Evolutionary conservation across 2,113 vertebrate species (phyloP).

Genomic region (Xerus inauris): DNA sequence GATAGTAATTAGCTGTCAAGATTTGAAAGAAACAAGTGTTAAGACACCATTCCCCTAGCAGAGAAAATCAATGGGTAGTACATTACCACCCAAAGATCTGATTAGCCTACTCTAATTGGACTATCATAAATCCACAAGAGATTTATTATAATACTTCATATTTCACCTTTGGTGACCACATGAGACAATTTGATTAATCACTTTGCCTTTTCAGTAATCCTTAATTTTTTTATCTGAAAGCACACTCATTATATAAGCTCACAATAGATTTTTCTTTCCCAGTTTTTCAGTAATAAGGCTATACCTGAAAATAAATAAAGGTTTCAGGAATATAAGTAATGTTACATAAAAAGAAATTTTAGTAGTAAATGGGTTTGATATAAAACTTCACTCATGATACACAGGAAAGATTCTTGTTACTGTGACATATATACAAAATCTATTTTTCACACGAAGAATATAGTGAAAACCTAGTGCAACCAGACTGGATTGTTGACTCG

Average conservation of each 20-base stretch:
- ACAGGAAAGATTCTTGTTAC: neutral
- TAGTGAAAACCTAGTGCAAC: neutral
- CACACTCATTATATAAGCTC: neutral
- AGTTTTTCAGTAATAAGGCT: conserved; percentile 3
- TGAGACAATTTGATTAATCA: conserved; percentile 4
- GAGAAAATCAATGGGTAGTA: conserved; percentile 31
- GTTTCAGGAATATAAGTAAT: neutral
- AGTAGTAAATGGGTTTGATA: neutral
- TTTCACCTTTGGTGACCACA: conserved; percentile 21
- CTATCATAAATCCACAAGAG: conserved; percentile 4
- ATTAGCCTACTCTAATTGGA: conserved; percentile 16
- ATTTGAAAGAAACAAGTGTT: neutral
- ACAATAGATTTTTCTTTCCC: neutral
- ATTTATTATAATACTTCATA: neutral
- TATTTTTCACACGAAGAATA: neutral
- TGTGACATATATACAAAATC: neutral
- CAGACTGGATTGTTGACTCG: neutral
- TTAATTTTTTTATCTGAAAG: conserved; percentile 32
- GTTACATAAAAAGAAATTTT: neutral
- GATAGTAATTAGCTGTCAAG: neutral
- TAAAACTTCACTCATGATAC: neutral
- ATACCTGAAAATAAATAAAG: neutral
- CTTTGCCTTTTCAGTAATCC: neutral
- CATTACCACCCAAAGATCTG: conserved; percentile 1
- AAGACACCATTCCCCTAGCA: neutral